Percentiles rank a stretch among this genome's conserved stretches.
phyloP scores from a whole-genome alignment of 2,113 vertebrate genomes.

The Cyprinodon tularosa region DNA sequence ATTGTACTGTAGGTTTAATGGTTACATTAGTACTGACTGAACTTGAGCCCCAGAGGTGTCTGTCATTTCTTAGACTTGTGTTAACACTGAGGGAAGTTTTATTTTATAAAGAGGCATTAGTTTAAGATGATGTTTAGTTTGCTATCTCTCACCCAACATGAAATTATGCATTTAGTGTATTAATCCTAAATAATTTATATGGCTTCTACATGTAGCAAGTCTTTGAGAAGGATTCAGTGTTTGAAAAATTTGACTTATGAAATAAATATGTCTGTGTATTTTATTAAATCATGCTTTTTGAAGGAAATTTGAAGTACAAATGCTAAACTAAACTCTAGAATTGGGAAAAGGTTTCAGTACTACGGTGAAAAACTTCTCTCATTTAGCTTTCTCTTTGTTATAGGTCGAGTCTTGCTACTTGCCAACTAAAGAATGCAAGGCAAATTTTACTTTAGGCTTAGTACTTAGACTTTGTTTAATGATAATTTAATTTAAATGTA shows the following conservation, averaged over 20 bases:
- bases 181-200: constrained; percentile 6
- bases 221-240: constrained; percentile 28
- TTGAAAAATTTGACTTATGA: constrained; percentile 18
- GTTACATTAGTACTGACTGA: constrained; percentile 51
- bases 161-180: background rate
- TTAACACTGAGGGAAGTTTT: constrained; percentile 43
- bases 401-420: constrained; percentile 1
- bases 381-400: constrained; percentile 22
- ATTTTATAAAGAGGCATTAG: constrained; percentile 3
- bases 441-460: background rate
- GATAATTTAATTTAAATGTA: constrained; percentile 12
- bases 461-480: background rate
- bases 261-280: constrained; percentile 28
- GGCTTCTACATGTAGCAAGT: constrained; percentile 3
- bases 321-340: background rate
- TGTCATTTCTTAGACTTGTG: constrained; percentile 25
- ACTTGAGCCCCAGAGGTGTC: constrained; percentile 8
- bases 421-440: constrained; percentile 16
- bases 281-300: constrained; percentile 25
- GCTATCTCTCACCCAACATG: constrained; percentile 1
- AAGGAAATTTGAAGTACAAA: constrained; percentile 34
- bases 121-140: constrained; percentile 20
- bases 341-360: constrained; percentile 14
- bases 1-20: constrained; percentile 66
- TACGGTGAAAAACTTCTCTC: constrained; percentile 24